Evolutionary conservation across 2,888 invertebrate species (phyloP).

Genomic region (Acanthoscelides obtectus): DNA sequence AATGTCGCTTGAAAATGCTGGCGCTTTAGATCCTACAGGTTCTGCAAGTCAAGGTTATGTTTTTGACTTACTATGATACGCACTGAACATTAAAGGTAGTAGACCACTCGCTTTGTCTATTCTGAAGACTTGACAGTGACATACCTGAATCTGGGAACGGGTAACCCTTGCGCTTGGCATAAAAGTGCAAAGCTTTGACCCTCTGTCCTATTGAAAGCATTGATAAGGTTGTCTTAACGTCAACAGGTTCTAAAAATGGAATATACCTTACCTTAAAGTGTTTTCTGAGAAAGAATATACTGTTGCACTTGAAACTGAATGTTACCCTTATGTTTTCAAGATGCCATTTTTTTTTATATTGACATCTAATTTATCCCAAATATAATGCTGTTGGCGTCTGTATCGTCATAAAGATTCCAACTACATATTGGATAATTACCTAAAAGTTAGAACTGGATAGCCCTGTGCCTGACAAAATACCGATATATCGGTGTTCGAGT

Average conservation of each 20-base stretch:
- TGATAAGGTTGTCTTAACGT: conserved; percentile 62
- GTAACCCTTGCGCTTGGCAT: conserved; percentile 56
- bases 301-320: not conserved
- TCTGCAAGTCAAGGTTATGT: conserved; percentile 37
- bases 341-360: too few species aligned
- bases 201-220: conserved; percentile 35
- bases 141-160: conserved; percentile 56
- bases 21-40: conserved; percentile 62
- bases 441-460: conserved; percentile 54
- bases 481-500: conserved; percentile 21
- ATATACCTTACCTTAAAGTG: not conserved
- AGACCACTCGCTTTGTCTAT: not conserved
- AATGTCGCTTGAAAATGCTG: conserved; percentile 60
- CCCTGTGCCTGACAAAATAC: conserved; percentile 55
- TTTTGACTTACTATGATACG: not conserved
- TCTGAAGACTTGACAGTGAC: conserved; percentile 43
- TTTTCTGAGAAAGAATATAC: not conserved
- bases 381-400: too few species aligned
- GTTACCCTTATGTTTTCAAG: too few species aligned
- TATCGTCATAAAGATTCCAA: too few species aligned
- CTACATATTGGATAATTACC: conserved; percentile 26
- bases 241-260: conserved; percentile 58
- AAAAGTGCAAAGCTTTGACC: conserved; percentile 43
- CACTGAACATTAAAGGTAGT: too few species aligned
- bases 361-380: too few species aligned